Conservation (phyloP, 2,888 invertebrate genomes). For the Plemyria rubiginata region DNA sequence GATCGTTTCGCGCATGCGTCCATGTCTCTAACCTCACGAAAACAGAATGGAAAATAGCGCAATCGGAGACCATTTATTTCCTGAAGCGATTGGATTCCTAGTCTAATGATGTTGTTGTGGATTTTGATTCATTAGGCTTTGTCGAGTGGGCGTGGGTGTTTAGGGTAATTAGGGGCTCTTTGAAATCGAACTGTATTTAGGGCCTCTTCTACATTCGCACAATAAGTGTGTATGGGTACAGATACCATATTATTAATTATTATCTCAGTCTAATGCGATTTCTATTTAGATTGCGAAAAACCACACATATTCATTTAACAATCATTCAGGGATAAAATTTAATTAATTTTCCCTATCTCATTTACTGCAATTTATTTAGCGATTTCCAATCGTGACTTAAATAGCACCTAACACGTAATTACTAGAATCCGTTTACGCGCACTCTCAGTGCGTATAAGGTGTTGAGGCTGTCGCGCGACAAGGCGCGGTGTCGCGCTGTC, state of each 20-base stretch:
- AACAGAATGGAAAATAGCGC: conserved; percentile 31
- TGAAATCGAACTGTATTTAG: conserved; percentile 7
- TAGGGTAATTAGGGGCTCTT: conserved; percentile 22
- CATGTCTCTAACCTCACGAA: conserved; percentile 30
- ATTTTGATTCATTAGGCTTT: conserved; percentile 29
- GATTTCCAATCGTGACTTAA: conserved; percentile 29
- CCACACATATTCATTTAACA: background rate
- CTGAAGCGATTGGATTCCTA: conserved; percentile 35
- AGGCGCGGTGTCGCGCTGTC: conserved; percentile 32
- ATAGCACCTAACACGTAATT: conserved; percentile 30
- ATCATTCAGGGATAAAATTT: background rate
- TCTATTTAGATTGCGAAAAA: background rate
- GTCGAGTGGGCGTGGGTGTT: conserved; percentile 29
- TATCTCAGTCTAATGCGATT: too few relatives aligned
- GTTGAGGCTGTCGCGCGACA: conserved; percentile 32
- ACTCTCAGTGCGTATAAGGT: conserved; percentile 33
- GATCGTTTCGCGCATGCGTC: conserved; percentile 31
- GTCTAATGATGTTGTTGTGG: conserved; percentile 38
- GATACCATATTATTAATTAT: too few relatives aligned
- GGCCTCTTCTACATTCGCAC: background rate
- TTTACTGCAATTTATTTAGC: conserved; percentile 10
- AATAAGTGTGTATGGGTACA: too few relatives aligned
- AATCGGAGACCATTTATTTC: conserved; percentile 33
- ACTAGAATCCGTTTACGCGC: conserved; percentile 17
- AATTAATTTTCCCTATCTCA: conserved; percentile 1